These are phyloP conservation scores for Mirza zaza DNA, from an alignment of 2,113 vertebrate species.

Conservation along the genomic window DNA sequence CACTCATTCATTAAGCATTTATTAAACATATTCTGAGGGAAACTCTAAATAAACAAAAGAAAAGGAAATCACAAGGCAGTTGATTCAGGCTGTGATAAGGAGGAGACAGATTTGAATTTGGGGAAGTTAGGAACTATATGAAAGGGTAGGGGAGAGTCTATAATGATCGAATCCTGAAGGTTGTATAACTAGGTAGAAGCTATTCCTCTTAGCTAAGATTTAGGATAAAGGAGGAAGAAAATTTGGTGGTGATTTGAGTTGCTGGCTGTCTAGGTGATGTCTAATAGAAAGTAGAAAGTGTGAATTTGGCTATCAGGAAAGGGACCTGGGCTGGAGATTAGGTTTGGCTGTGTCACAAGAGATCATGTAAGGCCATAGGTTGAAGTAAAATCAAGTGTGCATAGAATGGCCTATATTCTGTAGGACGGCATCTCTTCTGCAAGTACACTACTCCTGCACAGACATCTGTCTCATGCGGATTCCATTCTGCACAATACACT, in stretches of 20 bases:
- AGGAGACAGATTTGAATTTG: not conserved
- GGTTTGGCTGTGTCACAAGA: not conserved
- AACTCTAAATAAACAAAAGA: not conserved
- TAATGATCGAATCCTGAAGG: not conserved
- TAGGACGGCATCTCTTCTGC: not conserved
- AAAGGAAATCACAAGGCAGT: not conserved
- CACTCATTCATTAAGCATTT: not conserved
- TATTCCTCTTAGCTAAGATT: not conserved
- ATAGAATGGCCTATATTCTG: not conserved
- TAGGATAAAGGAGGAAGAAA: not conserved
- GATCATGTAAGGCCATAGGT: not conserved
- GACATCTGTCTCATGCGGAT: not conserved
- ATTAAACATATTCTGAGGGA: not conserved
- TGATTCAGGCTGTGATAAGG: not conserved
- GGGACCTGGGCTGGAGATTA: not conserved
- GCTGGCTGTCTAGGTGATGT: not conserved
- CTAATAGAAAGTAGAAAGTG: not conserved
- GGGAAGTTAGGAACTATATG: not conserved
- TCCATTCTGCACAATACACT: not conserved
- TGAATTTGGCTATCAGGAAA: not conserved
- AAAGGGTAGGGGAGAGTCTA: not conserved
- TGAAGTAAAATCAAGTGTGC: not conserved
- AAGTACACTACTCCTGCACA: not conserved
- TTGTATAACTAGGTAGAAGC: not conserved
- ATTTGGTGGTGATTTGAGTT: not conserved